Percentiles rank a stretch among this genome's conserved stretches.
These are phyloP conservation scores for Origma solitaria DNA, from an alignment of 2,113 vertebrate genomes.

Conservation along the genomic window DNA sequence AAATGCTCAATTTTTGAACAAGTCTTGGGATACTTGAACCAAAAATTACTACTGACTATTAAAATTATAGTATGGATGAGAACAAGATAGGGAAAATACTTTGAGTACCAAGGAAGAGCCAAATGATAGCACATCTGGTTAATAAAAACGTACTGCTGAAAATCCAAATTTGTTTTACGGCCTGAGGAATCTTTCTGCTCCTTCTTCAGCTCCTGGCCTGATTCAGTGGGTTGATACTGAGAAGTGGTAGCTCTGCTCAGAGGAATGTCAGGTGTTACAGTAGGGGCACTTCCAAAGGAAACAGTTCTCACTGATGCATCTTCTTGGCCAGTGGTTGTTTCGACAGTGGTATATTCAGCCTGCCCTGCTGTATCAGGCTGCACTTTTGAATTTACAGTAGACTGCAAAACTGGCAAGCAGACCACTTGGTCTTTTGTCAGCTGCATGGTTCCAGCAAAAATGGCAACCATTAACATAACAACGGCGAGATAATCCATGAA, in stretches of 20 bases:
- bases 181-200: conserved; percentile 78
- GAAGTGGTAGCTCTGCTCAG: conserved; percentile 68
- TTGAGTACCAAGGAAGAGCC: conserved; percentile 97
- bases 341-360: conserved; percentile 56
- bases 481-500: conserved; percentile 99
- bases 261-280: conserved; percentile 72
- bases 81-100: conserved; percentile 98
- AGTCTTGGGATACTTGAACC: conserved; percentile 99
- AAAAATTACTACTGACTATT: conserved; percentile 99
- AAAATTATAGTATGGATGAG: conserved; percentile 96
- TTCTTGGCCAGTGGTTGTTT: conserved; percentile 63
- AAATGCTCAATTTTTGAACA: conserved; percentile 99
- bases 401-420: conserved; percentile 89
- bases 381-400: conserved; percentile 73
- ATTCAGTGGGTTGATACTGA: conserved; percentile 65
- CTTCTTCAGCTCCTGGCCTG: conserved; percentile 63
- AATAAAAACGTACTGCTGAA: conserved; percentile 98
- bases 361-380: conserved; percentile 52
- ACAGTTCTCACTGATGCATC: conserved; percentile 48
- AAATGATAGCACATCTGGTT: conserved; percentile 99
- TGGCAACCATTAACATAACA: conserved; percentile 98
- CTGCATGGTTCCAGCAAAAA: conserved; percentile 99
- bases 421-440: conserved; percentile 98
- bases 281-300: conserved; percentile 70
- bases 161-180: conserved; percentile 92